Evolutionary conservation across 2,797 vertebrate genomes (phyloP).

Genomic region (Cetoscarus ocellatus): DNA sequence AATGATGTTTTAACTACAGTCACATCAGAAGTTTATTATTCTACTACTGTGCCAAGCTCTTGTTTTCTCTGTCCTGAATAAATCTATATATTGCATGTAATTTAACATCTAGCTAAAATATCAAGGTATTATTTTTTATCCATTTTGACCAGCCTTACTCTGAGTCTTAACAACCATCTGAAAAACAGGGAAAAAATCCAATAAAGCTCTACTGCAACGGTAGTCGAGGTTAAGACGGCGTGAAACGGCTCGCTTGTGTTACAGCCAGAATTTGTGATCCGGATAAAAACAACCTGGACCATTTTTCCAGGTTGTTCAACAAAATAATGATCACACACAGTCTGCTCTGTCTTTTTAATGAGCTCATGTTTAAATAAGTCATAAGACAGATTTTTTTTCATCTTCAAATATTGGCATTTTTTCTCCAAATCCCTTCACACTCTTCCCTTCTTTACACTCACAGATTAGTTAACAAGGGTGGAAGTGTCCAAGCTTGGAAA

Average conservation of each 20-base stretch:
- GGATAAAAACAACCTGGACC: conserved; percentile 12
- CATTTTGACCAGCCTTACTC: conserved; percentile 8
- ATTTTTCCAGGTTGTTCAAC: conserved; percentile 26
- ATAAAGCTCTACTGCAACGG: conserved; percentile 40
- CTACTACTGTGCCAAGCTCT: too few relatives aligned
- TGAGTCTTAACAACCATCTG: conserved; percentile 51
- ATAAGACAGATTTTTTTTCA: conserved; percentile 10
- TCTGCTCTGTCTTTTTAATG: conserved; percentile 24
- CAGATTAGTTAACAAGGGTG: conserved; percentile 67
- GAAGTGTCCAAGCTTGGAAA: conserved; percentile 62
- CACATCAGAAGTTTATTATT: too few relatives aligned
- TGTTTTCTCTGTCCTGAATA: too few relatives aligned
- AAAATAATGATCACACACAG: conserved; percentile 26
- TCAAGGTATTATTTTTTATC: too few relatives aligned
- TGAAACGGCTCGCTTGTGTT: conserved; percentile 35
- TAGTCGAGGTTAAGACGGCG: conserved; percentile 39
- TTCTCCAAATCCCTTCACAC: conserved; percentile 25
- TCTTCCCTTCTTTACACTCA: not conserved
- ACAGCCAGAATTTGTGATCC: conserved; percentile 19
- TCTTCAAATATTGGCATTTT: conserved; percentile 24
- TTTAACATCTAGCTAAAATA: too few relatives aligned
- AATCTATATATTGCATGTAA: too few relatives aligned
- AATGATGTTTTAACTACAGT: too few relatives aligned
- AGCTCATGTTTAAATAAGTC: conserved; percentile 36
- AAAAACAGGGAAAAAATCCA: conserved; percentile 55